Conservation (phyloP, 2,888 invertebrate genomes). For the Tridacna gigas region DNA sequence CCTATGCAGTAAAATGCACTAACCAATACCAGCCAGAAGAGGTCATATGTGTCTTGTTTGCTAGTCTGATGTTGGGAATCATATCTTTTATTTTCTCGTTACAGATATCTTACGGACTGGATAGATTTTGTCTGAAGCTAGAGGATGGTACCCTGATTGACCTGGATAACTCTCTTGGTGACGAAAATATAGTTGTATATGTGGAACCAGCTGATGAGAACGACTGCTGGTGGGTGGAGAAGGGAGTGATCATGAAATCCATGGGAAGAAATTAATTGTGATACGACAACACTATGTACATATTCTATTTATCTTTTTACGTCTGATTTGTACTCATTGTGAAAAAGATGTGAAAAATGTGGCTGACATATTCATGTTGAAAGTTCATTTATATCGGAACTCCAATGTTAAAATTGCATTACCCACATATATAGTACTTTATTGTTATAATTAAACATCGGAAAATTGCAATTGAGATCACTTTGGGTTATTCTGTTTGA, state of each 20-base stretch:
- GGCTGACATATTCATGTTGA: neutral
- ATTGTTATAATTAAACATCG: no score
- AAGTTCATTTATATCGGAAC: no score
- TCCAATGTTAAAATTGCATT: no score
- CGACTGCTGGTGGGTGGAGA: conserved; percentile 51
- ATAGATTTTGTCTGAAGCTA: conserved; percentile 38
- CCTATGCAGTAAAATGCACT: no score
- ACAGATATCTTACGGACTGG: conserved; percentile 10
- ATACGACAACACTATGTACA: neutral
- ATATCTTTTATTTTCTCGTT: neutral
- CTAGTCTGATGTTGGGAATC: neutral
- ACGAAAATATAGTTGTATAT: conserved; percentile 6
- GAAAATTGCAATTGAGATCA: no score
- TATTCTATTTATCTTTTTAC: neutral
- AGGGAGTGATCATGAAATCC: conserved; percentile 39
- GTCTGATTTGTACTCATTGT: no score
- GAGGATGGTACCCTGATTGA: conserved; percentile 43
- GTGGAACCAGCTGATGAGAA: conserved; percentile 28
- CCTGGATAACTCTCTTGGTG: conserved; percentile 31
- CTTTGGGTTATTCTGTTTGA: no score
- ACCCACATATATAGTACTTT: no score
- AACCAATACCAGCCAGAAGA: no score
- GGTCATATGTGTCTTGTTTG: neutral
- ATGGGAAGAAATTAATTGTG: no score
- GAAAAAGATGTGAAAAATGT: no score